Conservation (phyloP, 1,140 invertebrate species). For the Zaprionus africanus region DNA sequence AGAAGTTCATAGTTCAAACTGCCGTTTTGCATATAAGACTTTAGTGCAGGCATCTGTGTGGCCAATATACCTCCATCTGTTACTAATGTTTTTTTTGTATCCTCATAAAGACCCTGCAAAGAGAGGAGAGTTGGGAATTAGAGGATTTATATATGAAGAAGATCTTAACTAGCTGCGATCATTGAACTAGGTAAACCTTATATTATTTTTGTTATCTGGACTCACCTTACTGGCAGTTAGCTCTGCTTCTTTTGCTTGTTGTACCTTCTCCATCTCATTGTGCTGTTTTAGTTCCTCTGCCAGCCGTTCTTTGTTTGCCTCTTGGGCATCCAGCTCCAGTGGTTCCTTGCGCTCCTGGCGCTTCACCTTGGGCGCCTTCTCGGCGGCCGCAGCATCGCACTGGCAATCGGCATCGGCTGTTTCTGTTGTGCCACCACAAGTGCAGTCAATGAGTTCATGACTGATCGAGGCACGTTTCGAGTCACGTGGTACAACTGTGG, state of each 20-base stretch:
- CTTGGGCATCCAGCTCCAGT: not conserved
- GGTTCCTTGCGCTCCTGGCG: constrained; percentile 31
- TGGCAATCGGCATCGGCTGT: constrained; percentile 1
- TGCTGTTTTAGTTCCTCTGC: not conserved
- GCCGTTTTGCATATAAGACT: constrained; percentile 50
- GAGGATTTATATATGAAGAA: not conserved
- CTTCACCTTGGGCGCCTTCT: constrained; percentile 64
- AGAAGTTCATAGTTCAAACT: constrained; percentile 43
- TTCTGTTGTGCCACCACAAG: constrained; percentile 32
- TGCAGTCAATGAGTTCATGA: constrained; percentile 51
- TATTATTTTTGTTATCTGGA: fast-evolving
- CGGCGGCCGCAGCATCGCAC: constrained; percentile 31
- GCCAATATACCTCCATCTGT: constrained; percentile 14
- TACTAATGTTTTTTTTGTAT: not conserved
- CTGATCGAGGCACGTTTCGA: constrained; percentile 60
- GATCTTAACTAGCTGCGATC: too few species aligned
- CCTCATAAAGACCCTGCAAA: not conserved
- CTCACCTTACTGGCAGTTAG: constrained; percentile 8
- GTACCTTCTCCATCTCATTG: constrained; percentile 1
- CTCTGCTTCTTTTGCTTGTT: constrained; percentile 1
- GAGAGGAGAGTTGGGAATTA: not conserved
- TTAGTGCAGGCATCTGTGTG: constrained; percentile 50
- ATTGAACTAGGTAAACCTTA: not conserved
- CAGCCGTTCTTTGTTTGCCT: not conserved
- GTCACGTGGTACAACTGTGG: constrained; percentile 32